These are phyloP conservation scores for Cyprinodon brontotheroides DNA, from an alignment of 2,113 vertebrate species.

Conservation along the genomic window DNA sequence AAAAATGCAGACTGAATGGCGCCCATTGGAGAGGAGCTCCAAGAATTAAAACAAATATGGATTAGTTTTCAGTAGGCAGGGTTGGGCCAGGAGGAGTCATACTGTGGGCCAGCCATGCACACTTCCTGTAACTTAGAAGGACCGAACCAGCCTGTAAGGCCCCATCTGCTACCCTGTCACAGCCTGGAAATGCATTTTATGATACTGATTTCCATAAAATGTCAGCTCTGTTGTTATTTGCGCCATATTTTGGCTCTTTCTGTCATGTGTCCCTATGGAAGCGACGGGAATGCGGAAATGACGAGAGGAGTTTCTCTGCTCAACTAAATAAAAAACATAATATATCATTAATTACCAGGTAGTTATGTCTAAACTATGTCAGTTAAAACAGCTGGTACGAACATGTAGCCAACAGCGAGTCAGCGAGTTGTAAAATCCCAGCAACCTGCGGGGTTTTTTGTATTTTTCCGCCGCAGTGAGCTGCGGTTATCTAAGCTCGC, in stretches of 20 bases:
- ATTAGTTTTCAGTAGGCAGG: background rate
- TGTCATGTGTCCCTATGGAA: background rate
- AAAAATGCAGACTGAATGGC: background rate
- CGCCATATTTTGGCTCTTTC: background rate
- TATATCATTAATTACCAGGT: background rate
- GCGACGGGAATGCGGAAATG: constrained; percentile 55
- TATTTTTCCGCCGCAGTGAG: no score
- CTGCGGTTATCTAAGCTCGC: no score
- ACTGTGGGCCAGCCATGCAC: background rate
- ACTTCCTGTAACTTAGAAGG: constrained; percentile 42
- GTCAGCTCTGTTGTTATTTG: background rate
- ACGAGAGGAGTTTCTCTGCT: background rate
- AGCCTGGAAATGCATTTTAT: background rate
- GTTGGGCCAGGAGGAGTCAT: background rate
- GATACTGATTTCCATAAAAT: background rate
- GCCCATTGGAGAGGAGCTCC: background rate
- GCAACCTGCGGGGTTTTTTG: background rate
- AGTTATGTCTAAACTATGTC: background rate
- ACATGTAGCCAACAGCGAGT: background rate
- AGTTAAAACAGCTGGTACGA: background rate
- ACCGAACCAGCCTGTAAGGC: constrained; percentile 22
- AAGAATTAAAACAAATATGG: background rate
- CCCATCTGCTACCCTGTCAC: constrained; percentile 6
- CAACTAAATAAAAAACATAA: background rate
- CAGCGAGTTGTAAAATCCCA: background rate